Evolutionary conservation across 2,888 invertebrate species (phyloP).

Genomic region (Electrophaes corylata): DNA sequence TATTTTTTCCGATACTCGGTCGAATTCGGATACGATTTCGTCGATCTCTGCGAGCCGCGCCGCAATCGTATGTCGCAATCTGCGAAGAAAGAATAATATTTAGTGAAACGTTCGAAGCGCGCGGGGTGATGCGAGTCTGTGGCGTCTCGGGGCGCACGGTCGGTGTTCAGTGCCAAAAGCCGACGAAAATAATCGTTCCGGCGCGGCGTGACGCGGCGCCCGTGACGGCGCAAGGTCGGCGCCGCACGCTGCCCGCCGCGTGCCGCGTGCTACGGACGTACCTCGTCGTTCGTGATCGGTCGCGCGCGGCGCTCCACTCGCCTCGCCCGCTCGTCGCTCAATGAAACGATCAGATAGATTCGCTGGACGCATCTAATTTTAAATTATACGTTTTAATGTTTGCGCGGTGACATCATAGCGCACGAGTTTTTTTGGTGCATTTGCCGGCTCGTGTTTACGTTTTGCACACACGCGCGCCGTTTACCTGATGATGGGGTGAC

Average conservation of each 20-base stretch:
- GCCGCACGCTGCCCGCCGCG: constrained; percentile 44
- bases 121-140: constrained; percentile 52
- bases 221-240: constrained; percentile 77
- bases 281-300: constrained; percentile 79
- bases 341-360: constrained; percentile 74
- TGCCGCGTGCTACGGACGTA: constrained; percentile 51
- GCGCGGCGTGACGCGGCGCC: constrained; percentile 73
- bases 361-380: constrained; percentile 77
- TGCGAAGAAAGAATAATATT: constrained; percentile 74
- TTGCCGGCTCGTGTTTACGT: constrained; percentile 75
- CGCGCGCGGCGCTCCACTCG: constrained; percentile 79
- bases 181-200: constrained; percentile 78
- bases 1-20: constrained; percentile 88
- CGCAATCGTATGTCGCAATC: constrained; percentile 91
- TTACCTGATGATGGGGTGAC: constrained; percentile 62
- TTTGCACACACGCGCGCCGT: constrained; percentile 63
- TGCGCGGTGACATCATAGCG: constrained; percentile 80
- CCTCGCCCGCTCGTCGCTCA: constrained; percentile 81
- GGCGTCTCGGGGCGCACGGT: constrained; percentile 57
- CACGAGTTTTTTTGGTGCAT: constrained; percentile 74
- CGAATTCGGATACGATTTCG: constrained; percentile 90
- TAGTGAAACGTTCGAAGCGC: constrained; percentile 54
- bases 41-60: constrained; percentile 90
- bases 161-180: constrained; percentile 73
- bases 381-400: constrained; percentile 75